These are phyloP conservation scores for Semaprochilodus insignis DNA, from an alignment of 2,797 vertebrate genomes.

Conservation along the genomic window DNA sequence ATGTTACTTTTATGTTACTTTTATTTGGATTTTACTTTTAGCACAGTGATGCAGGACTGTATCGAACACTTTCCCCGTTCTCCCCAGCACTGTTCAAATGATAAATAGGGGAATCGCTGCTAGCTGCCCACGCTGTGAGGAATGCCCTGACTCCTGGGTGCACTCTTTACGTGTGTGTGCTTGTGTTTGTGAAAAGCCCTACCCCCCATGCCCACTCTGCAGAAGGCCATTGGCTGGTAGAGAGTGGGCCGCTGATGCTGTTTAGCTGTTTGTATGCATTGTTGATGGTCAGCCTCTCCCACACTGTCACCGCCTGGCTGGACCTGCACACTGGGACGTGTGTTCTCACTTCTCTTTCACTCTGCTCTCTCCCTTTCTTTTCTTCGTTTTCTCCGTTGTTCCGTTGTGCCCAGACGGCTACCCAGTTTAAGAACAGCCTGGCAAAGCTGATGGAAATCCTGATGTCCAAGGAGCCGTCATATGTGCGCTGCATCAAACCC, in stretches of 20 bases:
- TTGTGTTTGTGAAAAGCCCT: slow-evolving; percentile 14
- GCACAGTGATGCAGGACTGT: neutral
- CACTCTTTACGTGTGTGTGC: slow-evolving; percentile 59
- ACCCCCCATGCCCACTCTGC: slow-evolving; percentile 43
- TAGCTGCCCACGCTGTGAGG: slow-evolving; percentile 67
- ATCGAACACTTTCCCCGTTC: neutral
- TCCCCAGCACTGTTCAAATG: neutral
- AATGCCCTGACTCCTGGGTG: slow-evolving; percentile 75
- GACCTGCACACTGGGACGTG: slow-evolving; percentile 65
- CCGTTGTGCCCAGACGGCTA: slow-evolving; percentile 84
- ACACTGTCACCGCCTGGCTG: slow-evolving; percentile 61
- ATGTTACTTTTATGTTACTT: too few species aligned
- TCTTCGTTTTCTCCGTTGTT: neutral
- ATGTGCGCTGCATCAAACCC: slow-evolving; percentile 97
- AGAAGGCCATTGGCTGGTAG: slow-evolving; percentile 56
- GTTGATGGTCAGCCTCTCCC: slow-evolving; percentile 53
- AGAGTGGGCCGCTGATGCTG: slow-evolving; percentile 59
- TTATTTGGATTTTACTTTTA: too few species aligned
- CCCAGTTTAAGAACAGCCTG: slow-evolving; percentile 97
- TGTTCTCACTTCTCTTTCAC: slow-evolving; percentile 63
- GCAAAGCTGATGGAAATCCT: slow-evolving; percentile 97
- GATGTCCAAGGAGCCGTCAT: slow-evolving; percentile 98
- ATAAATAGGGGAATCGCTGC: slow-evolving; percentile 66
- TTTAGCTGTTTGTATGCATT: slow-evolving; percentile 63
- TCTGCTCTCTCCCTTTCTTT: slow-evolving; percentile 36